Base-by-base conservation (phyloP, 2,797 vertebrate genomes). In the Notolepis coatsorum region DNA sequence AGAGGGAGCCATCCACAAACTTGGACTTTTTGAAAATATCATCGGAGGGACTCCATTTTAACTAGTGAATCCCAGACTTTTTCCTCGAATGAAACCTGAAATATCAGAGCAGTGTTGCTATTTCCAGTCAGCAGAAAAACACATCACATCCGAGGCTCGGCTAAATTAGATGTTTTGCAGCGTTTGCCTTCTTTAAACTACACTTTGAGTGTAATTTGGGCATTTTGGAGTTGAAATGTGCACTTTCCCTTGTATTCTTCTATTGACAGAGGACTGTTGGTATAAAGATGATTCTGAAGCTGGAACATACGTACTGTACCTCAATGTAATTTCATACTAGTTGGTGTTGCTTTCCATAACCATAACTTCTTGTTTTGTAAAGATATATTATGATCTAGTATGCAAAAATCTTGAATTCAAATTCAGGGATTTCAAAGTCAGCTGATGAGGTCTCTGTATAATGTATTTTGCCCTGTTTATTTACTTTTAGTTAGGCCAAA, bases 391-490 rank as follows among this genome's bases (percentile, higher is more conserved):
- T n/a, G n/a, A n/a, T n/a, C n/a, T 62, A 35, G 30, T 25, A 25
- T 71, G 49, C 37, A 71, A 46, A 65, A 52, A 48, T 47, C 50
- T 45, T 55, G 24, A 62, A 46, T 61, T 64, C 37, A 51, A 61
- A 58, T 85, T 84, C 80, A 87, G 77, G 81, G 82, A 82, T 71
- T 37, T n/a, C n/a, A n/a, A n/a, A 57, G 56, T 48, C 65, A 67
- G 57, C 45, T 78, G 51, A 38, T 43, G 33, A 63, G 25, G 10
- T 30, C 65, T 66, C n/a, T n/a, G n/a, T n/a, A n/a, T 21, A 61
- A 27, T 50, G 52, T 59, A 49, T 15, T n/a, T n/a, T n/a, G 23
- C 13, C 21, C 4, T 48, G 10, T 7, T 25, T 23, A n/a, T n/a
- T n/a, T n/a, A n/a, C n/a, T n/a, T n/a, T n/a, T n/a, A n/a, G n/a